Evolutionary conservation across 2,797 vertebrate species (phyloP), one percentile per base, ranked within the genome.

Genomic region (Bradypodion ventrale): DNA sequence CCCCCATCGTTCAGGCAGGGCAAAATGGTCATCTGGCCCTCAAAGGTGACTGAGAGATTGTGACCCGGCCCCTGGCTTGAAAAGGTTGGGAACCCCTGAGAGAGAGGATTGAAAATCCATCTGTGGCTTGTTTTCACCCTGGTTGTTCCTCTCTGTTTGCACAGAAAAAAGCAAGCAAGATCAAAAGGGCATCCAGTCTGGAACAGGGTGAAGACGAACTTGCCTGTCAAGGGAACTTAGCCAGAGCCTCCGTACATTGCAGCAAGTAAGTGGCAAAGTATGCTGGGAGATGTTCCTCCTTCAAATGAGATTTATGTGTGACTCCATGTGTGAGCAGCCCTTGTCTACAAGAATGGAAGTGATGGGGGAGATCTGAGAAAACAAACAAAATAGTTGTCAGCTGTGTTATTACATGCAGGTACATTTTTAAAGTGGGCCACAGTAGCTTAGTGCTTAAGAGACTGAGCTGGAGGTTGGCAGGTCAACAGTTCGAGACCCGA

Each of bases 81-180:
- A n/a, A n/a, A n/a, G n/a, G n/a, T n/a, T n/a, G n/a, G n/a, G n/a
- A n/a, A n/a, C n/a, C n/a, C 16, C n/a, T 7, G 21, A 2, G 7
- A 32, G 60, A n/a, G 49, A 29, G 29, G 2, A n/a, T n/a, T 37
- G 3, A 3, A 29, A n/a, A 52, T 12, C 5, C 27, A 29, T 1
- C 21, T 49, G 40, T 2, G 1, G 4, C 32, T 37, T 62, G 10
- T 69, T 69, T 75, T 81, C 40, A 37, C 27, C 32, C 29, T 3
- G 2, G 7, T 7, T 42, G 7, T 82, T 82, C 92, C 83, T 66
- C 89, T 82, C 89, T 78, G 76, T 40, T 85, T 79, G 19, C 84
- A 74, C 92, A 99, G 98, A 99, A 98, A 95, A 99, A 98, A 95
- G 93, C 96, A 2, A 94, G 93, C 89, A 98, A 98, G 91, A 91